Evolutionary conservation across 1,140 invertebrate species (phyloP).

Genomic region (Rhynchophorus ferrugineus): DNA sequence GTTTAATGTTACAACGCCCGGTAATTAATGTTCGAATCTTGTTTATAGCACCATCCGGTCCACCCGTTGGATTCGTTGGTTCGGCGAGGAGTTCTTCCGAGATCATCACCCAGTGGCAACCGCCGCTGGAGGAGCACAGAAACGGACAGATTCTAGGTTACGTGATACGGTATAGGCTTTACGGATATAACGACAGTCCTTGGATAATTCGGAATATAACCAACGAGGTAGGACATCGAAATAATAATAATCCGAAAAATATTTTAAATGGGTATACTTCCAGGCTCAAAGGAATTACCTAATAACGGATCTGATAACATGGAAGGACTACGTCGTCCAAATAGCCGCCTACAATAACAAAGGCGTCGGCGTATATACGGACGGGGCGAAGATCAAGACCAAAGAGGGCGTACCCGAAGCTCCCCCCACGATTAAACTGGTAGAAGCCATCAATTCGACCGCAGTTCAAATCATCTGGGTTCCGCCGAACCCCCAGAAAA

Average conservation of each 20-base stretch:
- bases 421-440: slow-evolving; percentile 74
- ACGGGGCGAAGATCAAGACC: slow-evolving; percentile 88
- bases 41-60: slow-evolving; percentile 73
- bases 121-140: slow-evolving; percentile 82
- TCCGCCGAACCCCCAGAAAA: slow-evolving; percentile 91
- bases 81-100: slow-evolving; percentile 87
- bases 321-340: slow-evolving; percentile 96
- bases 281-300: slow-evolving; percentile 82
- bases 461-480: slow-evolving; percentile 76
- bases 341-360: slow-evolving; percentile 97
- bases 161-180: slow-evolving; percentile 81
- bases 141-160: slow-evolving; percentile 95
- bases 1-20: no score
- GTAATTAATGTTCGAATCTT: no score
- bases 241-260: background rate
- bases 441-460: slow-evolving; percentile 81
- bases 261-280: slow-evolving; percentile 11
- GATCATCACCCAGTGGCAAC: slow-evolving; percentile 97
- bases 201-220: slow-evolving; percentile 88
- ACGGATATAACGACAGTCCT: slow-evolving; percentile 83
- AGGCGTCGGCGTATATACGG: slow-evolving; percentile 87
- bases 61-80: slow-evolving; percentile 82
- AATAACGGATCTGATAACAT: slow-evolving; percentile 90
- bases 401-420: slow-evolving; percentile 92
- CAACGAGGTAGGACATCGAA: slow-evolving; percentile 55